Evolutionary conservation across 2,888 invertebrate genomes (phyloP).

Genomic region (Anagyrus pseudococci): DNA sequence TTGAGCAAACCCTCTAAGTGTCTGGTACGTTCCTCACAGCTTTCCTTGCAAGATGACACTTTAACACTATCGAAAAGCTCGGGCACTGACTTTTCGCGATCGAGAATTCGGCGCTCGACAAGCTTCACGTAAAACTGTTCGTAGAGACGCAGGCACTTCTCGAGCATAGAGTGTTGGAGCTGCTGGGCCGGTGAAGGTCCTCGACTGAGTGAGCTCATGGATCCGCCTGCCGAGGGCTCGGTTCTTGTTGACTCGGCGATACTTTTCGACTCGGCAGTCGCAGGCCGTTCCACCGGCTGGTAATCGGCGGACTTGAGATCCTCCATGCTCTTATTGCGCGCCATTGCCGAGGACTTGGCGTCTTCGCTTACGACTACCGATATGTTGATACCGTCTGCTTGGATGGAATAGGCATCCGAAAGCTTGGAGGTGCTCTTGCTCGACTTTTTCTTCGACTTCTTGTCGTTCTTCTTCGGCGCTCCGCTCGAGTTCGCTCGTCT

Average conservation of each 20-base stretch:
- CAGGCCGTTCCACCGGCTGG: constrained; percentile 30
- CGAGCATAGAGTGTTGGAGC: constrained; percentile 63
- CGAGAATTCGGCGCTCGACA: constrained; percentile 52
- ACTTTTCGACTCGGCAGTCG: constrained; percentile 31
- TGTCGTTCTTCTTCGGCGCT: constrained; percentile 63
- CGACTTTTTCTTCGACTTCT: constrained; percentile 67
- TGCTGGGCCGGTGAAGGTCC: constrained; percentile 55
- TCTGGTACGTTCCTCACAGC: constrained; percentile 51
- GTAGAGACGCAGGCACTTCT: constrained; percentile 68
- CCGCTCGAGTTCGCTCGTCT: constrained; percentile 58
- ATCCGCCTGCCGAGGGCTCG: constrained; percentile 5
- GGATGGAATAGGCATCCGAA: constrained; percentile 48
- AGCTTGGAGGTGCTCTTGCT: constrained; percentile 57
- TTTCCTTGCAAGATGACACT: constrained; percentile 50
- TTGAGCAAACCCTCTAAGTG: constrained; percentile 51
- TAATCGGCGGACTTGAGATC: constrained; percentile 50
- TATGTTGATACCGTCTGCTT: constrained; percentile 47
- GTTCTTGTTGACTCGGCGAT: constrained; percentile 35
- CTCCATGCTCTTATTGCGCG: constrained; percentile 56
- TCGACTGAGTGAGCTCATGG: constrained; percentile 45
- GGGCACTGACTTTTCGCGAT: constrained; percentile 47
- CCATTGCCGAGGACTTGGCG: constrained; percentile 40
- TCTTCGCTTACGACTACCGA: constrained; percentile 54
- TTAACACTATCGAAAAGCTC: constrained; percentile 54
- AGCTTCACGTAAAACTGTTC: constrained; percentile 64